Conservation (phyloP, 2,113 vertebrate species). For the Daubentonia madagascariensis region DNA sequence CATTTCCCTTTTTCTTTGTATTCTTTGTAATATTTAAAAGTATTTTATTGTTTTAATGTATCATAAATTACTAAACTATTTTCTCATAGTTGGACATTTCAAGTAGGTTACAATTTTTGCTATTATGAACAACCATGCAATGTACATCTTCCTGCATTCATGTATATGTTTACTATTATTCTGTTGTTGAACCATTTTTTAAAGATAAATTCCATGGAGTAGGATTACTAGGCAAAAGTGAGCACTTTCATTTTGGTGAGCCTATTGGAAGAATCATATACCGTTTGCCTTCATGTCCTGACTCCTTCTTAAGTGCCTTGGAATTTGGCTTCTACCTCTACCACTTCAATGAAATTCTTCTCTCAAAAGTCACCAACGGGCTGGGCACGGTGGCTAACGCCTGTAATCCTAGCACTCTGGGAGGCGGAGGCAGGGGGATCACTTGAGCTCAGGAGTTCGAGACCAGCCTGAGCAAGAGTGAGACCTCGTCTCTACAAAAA, state of each 20-base stretch:
- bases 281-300: not conserved
- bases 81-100: not conserved
- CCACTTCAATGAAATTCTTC: conserved; percentile 7
- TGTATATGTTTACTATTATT: not conserved
- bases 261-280: conserved; percentile 10
- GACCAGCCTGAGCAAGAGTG: too few relatives aligned
- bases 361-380: not conserved
- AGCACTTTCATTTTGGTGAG: conserved; percentile 36
- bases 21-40: not conserved
- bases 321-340: not conserved
- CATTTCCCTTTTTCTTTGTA: not conserved
- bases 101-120: not conserved
- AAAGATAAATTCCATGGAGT: not conserved
- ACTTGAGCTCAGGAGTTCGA: too few relatives aligned
- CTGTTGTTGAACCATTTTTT: conserved; percentile 26
- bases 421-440: too few relatives aligned
- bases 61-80: conserved; percentile 19
- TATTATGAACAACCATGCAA: not conserved
- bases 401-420: too few relatives aligned
- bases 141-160: not conserved
- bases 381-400: too few relatives aligned
- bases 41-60: conserved; percentile 12
- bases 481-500: too few relatives aligned
- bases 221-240: not conserved
- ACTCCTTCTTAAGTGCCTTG: conserved; percentile 1